Evolutionary conservation across 2,113 vertebrate species (phyloP).

Genomic region (Scartelaos histophorus): DNA sequence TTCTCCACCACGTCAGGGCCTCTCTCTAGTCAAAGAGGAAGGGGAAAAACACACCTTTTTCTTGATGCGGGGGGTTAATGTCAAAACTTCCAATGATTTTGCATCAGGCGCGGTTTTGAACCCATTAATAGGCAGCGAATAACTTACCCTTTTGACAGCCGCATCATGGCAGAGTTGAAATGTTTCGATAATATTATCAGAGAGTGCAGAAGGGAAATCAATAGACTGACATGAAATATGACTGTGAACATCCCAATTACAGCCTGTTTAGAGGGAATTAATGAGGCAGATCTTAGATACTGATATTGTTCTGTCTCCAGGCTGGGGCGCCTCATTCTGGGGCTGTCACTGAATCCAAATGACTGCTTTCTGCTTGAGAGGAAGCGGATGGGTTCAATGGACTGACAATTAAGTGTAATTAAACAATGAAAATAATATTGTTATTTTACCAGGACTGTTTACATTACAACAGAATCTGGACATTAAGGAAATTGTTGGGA

Average conservation of each 20-base stretch:
- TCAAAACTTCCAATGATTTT: conserved; percentile 94
- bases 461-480: not conserved
- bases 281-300: conserved; percentile 74
- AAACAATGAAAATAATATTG: not conserved
- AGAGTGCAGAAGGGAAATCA: conserved; percentile 82
- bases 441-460: not conserved
- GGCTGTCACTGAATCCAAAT: conserved; percentile 50
- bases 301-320: conserved; percentile 66
- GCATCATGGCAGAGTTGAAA: conserved; percentile 89
- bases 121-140: conserved; percentile 86
- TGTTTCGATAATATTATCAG: conserved; percentile 94
- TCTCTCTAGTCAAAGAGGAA: conserved; percentile 58
- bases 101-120: conserved; percentile 76
- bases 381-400: conserved; percentile 18
- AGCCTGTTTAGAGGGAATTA: conserved; percentile 79
- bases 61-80: conserved; percentile 86
- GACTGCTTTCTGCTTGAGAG: conserved; percentile 27
- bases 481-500: not conserved
- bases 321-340: conserved; percentile 58
- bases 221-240: conserved; percentile 92
- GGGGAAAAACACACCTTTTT: conserved; percentile 44
- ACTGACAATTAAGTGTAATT: not conserved
- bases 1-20: conserved; percentile 85
- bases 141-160: conserved; percentile 92
- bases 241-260: conserved; percentile 97